Conservation (phyloP, 1,140 invertebrate species). For the Sesamia nonagrioides region DNA sequence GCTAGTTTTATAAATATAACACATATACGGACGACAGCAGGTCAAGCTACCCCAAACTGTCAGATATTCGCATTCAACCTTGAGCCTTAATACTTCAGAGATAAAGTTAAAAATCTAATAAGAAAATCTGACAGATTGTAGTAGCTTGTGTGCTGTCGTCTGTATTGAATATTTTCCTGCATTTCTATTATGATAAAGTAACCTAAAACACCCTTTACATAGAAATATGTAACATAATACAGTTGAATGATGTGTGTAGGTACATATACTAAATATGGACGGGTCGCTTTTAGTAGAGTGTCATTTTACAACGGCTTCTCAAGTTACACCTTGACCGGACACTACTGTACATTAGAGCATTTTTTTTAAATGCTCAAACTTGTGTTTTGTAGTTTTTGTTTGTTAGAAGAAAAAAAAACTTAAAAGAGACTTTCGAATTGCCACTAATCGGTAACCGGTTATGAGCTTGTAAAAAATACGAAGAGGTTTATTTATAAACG, state of each 20-base stretch:
- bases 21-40: no score
- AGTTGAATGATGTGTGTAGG: slow-evolving; percentile 62
- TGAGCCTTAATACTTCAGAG: no score
- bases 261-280: slow-evolving; percentile 68
- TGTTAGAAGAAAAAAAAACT: neutral
- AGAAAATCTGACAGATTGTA: no score
- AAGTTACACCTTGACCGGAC: slow-evolving; percentile 52
- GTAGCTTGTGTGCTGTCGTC: no score
- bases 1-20: no score
- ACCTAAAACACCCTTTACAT: slow-evolving; percentile 61
- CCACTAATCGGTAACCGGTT: neutral
- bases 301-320: slow-evolving; percentile 60
- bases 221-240: slow-evolving; percentile 63
- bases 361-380: slow-evolving; percentile 31
- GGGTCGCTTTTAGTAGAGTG: slow-evolving; percentile 76
- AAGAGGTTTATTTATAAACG: no score
- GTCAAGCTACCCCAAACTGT: no score
- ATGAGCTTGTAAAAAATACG: no score
- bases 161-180: no score
- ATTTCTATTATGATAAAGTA: neutral
- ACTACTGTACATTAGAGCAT: slow-evolving; percentile 32
- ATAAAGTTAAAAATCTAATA: no score
- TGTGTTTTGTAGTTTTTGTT: neutral
- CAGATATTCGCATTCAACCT: no score
- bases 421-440: neutral